These are phyloP conservation scores for Polypterus bichir DNA, from an alignment of 2,113 vertebrate genomes.

Conservation along the genomic window DNA sequence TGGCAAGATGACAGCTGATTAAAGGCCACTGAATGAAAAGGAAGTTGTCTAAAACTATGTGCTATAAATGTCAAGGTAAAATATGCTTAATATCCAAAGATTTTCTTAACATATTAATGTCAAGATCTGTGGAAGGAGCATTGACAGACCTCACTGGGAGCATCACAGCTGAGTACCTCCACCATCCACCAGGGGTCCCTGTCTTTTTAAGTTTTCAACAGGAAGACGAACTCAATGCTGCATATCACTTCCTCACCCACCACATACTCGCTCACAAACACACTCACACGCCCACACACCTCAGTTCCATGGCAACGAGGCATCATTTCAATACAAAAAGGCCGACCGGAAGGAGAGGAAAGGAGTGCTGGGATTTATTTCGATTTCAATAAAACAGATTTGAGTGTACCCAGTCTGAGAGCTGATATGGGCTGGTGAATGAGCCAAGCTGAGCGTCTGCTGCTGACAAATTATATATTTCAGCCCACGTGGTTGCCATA, in stretches of 20 bases:
- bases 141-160: too few relatives aligned
- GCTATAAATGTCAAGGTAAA: too few relatives aligned
- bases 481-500: background rate
- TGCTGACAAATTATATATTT: too few relatives aligned
- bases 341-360: background rate
- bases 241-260: background rate
- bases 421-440: too few relatives aligned
- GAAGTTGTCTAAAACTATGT: too few relatives aligned
- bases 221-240: background rate
- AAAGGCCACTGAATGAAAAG: too few relatives aligned
- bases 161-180: background rate
- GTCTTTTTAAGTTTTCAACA: background rate
- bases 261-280: background rate
- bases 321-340: background rate
- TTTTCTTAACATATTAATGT: too few relatives aligned
- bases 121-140: too few relatives aligned
- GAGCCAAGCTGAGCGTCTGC: too few relatives aligned
- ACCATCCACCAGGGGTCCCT: background rate
- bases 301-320: slow-evolving; percentile 58
- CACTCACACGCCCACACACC: slow-evolving; percentile 33
- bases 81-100: too few relatives aligned
- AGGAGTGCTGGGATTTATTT: background rate
- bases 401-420: too few relatives aligned
- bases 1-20: too few relatives aligned
- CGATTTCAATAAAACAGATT: background rate